Base-by-base conservation (phyloP, 2,888 invertebrate genomes). In the Ophion slaviceki region DNA sequence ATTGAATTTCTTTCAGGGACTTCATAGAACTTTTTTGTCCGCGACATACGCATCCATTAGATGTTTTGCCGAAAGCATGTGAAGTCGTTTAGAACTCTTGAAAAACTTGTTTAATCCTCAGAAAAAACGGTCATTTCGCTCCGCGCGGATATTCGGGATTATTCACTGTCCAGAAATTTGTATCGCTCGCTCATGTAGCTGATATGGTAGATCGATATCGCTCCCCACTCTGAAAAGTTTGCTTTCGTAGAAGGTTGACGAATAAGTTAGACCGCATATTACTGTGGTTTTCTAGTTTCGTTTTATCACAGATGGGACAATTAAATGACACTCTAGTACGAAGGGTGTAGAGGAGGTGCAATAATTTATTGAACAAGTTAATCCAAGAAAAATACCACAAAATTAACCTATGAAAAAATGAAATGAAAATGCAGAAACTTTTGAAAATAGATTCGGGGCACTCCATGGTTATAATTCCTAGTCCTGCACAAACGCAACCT, bases 61-160 rank as follows among this genome's bases (percentile, higher is more conserved):
- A 45, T 20, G 20, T 67, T 20, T 67, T n/a, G 17, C 20, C 40
- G 40, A 68, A 45, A 45, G 14, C 45, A 20, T 68, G 40, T 68
- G 45, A 45, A 68, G 11, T 68, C 45, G 20, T 45, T 68, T 24
- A 20, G 24, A 68, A 68, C n/a, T 68, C 68, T 68, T 45, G 68
- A 68, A 45, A 45, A 68, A 68, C 45, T 20, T 45, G 45, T 68
- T 68, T 45, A 45, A 45, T 68, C 17, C 2, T 45, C 64, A 6
- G 17, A 11, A 67, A 45, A 20, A 67, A 67, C 20, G 14, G 45
- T 45, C 45, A 67, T 67, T 67, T 45, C 40, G 20, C 11, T 10
- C 40, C 40, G 20, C 14, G 20, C 11, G 67, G 20, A 67, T 20
- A 36, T 24, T 45, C 24, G 45, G 45, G n/a, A 45, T 45, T 68